Evolutionary conservation across 2,888 invertebrate species (phyloP).

Genomic region (Microdon myrmicae): DNA sequence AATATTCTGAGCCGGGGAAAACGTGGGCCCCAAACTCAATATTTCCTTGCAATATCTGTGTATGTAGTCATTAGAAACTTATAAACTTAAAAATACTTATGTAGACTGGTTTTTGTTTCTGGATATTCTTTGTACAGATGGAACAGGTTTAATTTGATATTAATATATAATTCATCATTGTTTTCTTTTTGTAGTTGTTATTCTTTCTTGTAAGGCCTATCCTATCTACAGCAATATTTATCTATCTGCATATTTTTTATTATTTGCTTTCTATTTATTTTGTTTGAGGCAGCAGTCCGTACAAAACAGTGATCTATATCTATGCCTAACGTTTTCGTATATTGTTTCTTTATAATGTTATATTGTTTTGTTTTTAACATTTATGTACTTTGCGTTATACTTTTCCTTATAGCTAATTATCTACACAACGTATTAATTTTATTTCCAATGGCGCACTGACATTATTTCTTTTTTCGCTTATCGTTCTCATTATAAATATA

Average conservation of each 20-base stretch:
- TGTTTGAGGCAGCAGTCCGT: slow-evolving; percentile 50
- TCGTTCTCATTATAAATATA: too few relatives aligned
- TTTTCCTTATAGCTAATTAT: slow-evolving; percentile 4
- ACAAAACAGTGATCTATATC: slow-evolving; percentile 50
- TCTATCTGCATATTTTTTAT: slow-evolving; percentile 1
- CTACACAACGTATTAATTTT: slow-evolving; percentile 8
- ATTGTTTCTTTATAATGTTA: slow-evolving; percentile 20
- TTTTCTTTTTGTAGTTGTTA: slow-evolving; percentile 7
- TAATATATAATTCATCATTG: too few relatives aligned
- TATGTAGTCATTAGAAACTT: too few relatives aligned
- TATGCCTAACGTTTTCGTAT: slow-evolving; percentile 19
- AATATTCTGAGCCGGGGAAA: too few relatives aligned
- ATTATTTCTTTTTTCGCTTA: too few relatives aligned
- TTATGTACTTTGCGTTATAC: slow-evolving; percentile 5
- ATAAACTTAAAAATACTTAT: too few relatives aligned
- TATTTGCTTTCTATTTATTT: slow-evolving; percentile 22
- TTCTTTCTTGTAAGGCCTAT: slow-evolving; percentile 25
- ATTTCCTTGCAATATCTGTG: too few relatives aligned
- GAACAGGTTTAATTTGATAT: too few relatives aligned
- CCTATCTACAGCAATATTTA: slow-evolving; percentile 14
- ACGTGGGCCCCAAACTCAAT: too few relatives aligned
- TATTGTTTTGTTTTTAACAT: slow-evolving; percentile 12
- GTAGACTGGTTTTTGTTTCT: too few relatives aligned
- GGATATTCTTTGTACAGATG: too few relatives aligned
- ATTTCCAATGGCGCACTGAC: slow-evolving; percentile 3